Evolutionary conservation across 2,113 vertebrate species (phyloP).

Genomic region (Percopsis transmontana): DNA sequence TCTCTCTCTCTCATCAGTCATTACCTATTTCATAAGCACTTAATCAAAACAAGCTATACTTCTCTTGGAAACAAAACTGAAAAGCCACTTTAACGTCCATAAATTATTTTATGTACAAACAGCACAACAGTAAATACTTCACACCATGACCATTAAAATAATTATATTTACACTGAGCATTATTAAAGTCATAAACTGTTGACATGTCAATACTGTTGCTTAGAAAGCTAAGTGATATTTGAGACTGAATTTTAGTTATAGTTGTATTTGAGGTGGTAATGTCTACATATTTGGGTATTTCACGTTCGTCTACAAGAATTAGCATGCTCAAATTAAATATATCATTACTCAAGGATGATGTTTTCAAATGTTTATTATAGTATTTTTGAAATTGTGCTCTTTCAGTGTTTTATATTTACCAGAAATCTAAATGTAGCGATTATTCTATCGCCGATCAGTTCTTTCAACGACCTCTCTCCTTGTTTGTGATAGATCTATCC

Average conservation of each 20-base stretch:
- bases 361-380: background rate
- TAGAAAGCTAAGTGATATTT: too few species aligned
- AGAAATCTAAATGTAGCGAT: background rate
- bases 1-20: slow-evolving; percentile 9
- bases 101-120: too few species aligned
- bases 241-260: background rate
- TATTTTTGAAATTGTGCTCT: too few species aligned
- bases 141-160: too few species aligned
- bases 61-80: background rate
- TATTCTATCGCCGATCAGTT: slow-evolving; percentile 45
- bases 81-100: too few species aligned
- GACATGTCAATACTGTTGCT: too few species aligned
- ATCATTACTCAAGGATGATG: background rate
- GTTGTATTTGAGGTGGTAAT: background rate
- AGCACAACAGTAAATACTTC: too few species aligned
- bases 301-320: background rate
- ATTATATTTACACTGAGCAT: too few species aligned
- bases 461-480: slow-evolving; percentile 63
- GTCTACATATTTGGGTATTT: background rate
- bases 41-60: slow-evolving; percentile 18
- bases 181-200: too few species aligned
- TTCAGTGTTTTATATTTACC: background rate
- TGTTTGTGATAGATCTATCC: slow-evolving; percentile 76
- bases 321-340: too few species aligned
- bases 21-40: slow-evolving; percentile 34